Evolutionary conservation across 92 coral and sea anemone genomes (phyloP), one percentile per base, ranked within the genome.

Genomic region (Phenganax subtilis): DNA sequence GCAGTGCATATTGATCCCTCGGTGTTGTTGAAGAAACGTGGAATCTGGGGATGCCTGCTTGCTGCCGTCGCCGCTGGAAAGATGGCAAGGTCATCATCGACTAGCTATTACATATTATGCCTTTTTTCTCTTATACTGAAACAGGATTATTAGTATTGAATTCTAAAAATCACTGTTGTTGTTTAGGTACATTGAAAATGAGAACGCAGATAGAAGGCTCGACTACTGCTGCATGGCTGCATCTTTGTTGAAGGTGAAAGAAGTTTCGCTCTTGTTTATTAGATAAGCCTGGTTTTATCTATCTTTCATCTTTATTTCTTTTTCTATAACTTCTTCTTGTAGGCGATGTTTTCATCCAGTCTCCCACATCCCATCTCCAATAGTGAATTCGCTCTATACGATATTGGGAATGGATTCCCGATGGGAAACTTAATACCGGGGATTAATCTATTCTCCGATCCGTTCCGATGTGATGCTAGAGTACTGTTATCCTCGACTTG

Each of bases 11-110:
- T 88, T 3, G 82, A 80, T 56, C 85, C 91, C 37, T 64, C 75
- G 63, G 87, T 77, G 60, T 87, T 94, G 67, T 90, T 91, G 76
- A 81, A 88, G 88, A 87, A 93, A 54, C 92, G 97, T 76, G 98
- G 98, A 8, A 55, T 94, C 55, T 94, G 98, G 98, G 98, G 98
- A 54, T 94, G 98, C 82, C 88, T 94, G 3, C 84, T 94, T 44
- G 98, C 92, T 6, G 97, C 91, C 27, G 89, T 92, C 37, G 88
- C 91, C n/a, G 97, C 98, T 54, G 90, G 92, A 31, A 88, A 91
- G 72, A 90, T 94, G 17, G 98, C 98, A 52, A 93, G 91, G 98
- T 94, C 85, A 83, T 91, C 85, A 31, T 52, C 69, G 25, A 20
- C 25, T 12, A 55, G 55, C 16, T 31, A 10, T 15, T 6, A 12